Evolutionary conservation across 2,113 vertebrate species (phyloP).

Genomic region (Bothrops jararaca): DNA sequence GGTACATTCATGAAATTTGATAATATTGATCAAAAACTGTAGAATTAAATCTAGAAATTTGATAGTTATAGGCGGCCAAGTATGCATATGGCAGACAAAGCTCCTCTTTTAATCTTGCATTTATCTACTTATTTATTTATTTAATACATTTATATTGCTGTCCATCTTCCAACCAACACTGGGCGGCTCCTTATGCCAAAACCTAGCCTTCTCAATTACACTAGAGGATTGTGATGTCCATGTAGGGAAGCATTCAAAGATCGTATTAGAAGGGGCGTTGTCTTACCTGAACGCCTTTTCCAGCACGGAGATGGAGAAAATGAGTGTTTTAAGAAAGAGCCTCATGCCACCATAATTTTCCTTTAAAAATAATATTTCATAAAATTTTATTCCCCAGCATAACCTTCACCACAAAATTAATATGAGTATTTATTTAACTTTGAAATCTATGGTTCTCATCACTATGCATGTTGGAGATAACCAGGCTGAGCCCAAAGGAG

Average conservation of each 20-base stretch:
- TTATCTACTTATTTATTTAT: no score
- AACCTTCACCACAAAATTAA: not conserved
- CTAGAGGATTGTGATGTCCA: not conserved
- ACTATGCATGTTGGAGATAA: no score
- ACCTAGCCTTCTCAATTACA: not conserved
- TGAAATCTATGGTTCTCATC: not conserved
- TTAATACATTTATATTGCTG: no score
- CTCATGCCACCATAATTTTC: not conserved
- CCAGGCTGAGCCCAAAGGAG: no score
- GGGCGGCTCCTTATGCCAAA: not conserved
- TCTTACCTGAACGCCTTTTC: no score
- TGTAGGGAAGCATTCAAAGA: not conserved
- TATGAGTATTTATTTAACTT: not conserved
- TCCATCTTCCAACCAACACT: no score
- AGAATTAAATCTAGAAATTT: not conserved
- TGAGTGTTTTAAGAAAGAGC: not conserved
- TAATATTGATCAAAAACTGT: not conserved
- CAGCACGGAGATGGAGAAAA: no score
- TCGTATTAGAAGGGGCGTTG: not conserved
- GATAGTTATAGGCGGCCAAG: not conserved
- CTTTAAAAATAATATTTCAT: conserved; percentile 8
- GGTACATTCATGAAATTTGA: not conserved
- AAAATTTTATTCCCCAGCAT: conserved; percentile 14
- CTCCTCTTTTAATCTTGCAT: not conserved
- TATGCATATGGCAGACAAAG: not conserved